Evolutionary conservation across 2,888 invertebrate genomes (phyloP).

Genomic region (Candidula unifasciata): DNA sequence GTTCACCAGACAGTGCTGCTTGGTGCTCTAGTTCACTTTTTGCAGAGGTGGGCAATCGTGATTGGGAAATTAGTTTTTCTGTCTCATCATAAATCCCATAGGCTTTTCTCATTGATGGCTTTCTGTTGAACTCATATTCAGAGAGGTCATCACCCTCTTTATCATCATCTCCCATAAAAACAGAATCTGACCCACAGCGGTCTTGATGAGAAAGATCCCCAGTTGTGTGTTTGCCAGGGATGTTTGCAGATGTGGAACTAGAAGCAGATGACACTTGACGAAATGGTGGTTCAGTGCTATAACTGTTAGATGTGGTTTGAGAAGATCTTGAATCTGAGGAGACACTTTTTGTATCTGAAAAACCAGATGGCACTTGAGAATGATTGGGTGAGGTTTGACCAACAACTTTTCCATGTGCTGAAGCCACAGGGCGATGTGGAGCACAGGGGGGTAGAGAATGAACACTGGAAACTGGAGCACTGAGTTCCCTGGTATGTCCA

Average conservation of each 20-base stretch:
- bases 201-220: background rate
- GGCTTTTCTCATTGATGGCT: conserved; percentile 70
- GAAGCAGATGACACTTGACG: background rate
- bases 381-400: background rate
- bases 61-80: conserved; percentile 54
- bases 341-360: conserved; percentile 60
- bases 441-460: background rate
- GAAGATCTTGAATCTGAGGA: conserved; percentile 65
- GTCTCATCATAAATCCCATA: conserved; percentile 71
- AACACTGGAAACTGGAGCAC: conserved; percentile 27
- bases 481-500: conserved; percentile 46
- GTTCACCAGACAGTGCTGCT: background rate
- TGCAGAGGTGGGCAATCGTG: background rate
- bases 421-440: background rate
- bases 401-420: background rate
- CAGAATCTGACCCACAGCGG: conserved; percentile 52
- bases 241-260: background rate
- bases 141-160: conserved; percentile 14
- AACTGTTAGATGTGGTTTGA: conserved; percentile 53
- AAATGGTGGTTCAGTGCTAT: conserved; percentile 26
- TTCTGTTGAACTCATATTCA: conserved; percentile 62
- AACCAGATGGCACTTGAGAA: conserved; percentile 54
- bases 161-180: background rate
- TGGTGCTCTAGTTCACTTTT: conserved; percentile 48
- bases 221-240: conserved; percentile 38